These are phyloP conservation scores for Copidosoma aretas DNA, from an alignment of 2,888 invertebrate species.

Conservation along the genomic window DNA sequence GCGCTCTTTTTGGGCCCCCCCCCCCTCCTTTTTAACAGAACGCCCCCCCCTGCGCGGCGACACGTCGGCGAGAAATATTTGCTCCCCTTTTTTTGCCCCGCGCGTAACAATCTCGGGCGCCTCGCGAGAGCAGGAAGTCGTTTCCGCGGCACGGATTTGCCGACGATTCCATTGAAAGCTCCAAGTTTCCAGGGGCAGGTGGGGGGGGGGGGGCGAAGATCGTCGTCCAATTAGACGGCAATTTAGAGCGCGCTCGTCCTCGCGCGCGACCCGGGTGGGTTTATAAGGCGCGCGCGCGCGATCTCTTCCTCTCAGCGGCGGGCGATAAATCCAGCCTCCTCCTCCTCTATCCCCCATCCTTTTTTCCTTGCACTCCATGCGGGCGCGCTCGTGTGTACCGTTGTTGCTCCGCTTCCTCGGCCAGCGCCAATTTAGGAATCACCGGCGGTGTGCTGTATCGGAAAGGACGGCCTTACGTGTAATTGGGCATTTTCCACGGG, in stretches of 20 bases:
- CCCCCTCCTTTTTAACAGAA: slow-evolving; percentile 18
- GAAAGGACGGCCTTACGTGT: slow-evolving; percentile 29
- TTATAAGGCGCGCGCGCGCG: neutral
- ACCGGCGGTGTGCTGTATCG: slow-evolving; percentile 32
- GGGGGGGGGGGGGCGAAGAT: slow-evolving; percentile 14
- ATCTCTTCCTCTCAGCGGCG: slow-evolving; percentile 23
- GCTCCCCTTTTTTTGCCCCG: neutral
- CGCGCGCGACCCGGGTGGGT: neutral
- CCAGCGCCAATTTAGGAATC: slow-evolving; percentile 6
- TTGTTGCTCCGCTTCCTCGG: too few relatives aligned
- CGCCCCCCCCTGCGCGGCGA: neutral
- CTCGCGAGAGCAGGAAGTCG: slow-evolving; percentile 28
- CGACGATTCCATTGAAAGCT: slow-evolving; percentile 36
- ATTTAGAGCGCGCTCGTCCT: slow-evolving; percentile 28
- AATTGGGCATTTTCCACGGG: slow-evolving; percentile 21
- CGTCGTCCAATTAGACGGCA: slow-evolving; percentile 39
- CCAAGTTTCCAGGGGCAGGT: too few relatives aligned
- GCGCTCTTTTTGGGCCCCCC: neutral
- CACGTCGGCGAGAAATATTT: neutral
- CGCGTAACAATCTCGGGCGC: neutral
- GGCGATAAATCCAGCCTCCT: slow-evolving; percentile 50
- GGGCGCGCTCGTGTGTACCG: slow-evolving; percentile 13
- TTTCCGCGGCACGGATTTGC: slow-evolving; percentile 18
- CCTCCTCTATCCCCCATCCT: too few relatives aligned
- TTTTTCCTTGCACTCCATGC: slow-evolving; percentile 42